Percentiles rank a stretch among this genome's conserved stretches.
Conservation (phyloP, 1,140 invertebrate genomes). For the Metaphire vulgaris region DNA sequence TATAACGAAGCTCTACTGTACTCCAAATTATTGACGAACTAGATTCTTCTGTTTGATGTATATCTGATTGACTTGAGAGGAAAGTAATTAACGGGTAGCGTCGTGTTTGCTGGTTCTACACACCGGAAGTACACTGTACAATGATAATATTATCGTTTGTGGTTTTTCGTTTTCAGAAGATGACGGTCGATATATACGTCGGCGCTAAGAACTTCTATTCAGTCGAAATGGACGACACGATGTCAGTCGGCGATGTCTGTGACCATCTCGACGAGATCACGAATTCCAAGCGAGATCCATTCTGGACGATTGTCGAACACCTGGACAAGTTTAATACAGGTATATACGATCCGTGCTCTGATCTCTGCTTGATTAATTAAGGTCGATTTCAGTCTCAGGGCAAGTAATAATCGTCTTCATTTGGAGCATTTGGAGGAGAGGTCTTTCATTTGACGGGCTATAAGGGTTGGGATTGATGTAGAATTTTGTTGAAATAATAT, state of each 20-base stretch:
- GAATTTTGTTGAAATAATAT: too few relatives aligned
- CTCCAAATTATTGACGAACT: neutral
- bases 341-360: constrained; percentile 45
- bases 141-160: neutral
- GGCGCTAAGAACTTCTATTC: constrained; percentile 51
- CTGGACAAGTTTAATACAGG: constrained; percentile 57
- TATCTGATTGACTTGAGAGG: neutral
- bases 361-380: too few relatives aligned
- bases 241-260: constrained; percentile 57
- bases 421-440: too few relatives aligned
- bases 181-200: constrained; percentile 54
- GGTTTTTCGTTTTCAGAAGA: constrained; percentile 37
- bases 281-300: constrained; percentile 52
- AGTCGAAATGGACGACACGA: constrained; percentile 56
- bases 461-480: too few relatives aligned
- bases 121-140: neutral
- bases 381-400: too few relatives aligned
- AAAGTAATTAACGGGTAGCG: neutral
- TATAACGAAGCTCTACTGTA: too few relatives aligned
- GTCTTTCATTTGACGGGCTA: too few relatives aligned
- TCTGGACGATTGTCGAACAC: constrained; percentile 58
- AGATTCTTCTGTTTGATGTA: neutral
- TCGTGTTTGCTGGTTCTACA: neutral
- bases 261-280: constrained; percentile 58
- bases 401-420: too few relatives aligned